Evolutionary conservation across 2,113 vertebrate genomes (phyloP), one percentile per base, ranked within the genome.

Genomic region (Labeo catla): DNA sequence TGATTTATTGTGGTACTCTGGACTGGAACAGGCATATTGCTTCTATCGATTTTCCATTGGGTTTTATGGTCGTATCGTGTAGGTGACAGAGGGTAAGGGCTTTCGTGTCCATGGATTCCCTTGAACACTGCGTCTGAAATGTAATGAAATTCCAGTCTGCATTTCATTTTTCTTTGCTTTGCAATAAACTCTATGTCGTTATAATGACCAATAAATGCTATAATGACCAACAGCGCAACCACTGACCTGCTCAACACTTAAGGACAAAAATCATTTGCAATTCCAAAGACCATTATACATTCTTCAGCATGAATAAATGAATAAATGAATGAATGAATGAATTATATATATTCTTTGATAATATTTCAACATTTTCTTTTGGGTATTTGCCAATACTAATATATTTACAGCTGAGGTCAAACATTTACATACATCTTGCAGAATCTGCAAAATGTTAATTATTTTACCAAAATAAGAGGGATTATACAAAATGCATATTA

Each of bases 1-100:
- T 84, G 88, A 89, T 89, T 89, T 89, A 89, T 68, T 34, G 61
- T 49, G 61, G 57, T 83, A 23, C 80, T 68, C 21, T 73, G 45
- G 84, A 43, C 68, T 86, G 74, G 81, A 87, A 76, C 50, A 59
- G 50, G 39, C 72, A 76, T 81, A 84, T 84, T 86, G 89, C 76
- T 86, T 77, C 8, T 88, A 89, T 89, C 52, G 89, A 89, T 89
- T 89, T 86, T 23, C 59, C 63, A 84, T 89, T 88, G 23, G 34
- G 63, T 81, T 88, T 84, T 88, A 84, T 86, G 86, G 86, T 84
- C 80, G 59, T 84, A 84, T 84, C 52, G 28, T 88, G 85, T 76
- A 82, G 81, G 76, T 86, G 76, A 21, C 23, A 10, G 54, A 23
- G 61, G 47, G 39, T 65, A 57, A 57, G 57, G 34, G 59, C 80